Evolutionary conservation across 2,888 invertebrate species (phyloP).

Genomic region (Blastobasis lacticolella): DNA sequence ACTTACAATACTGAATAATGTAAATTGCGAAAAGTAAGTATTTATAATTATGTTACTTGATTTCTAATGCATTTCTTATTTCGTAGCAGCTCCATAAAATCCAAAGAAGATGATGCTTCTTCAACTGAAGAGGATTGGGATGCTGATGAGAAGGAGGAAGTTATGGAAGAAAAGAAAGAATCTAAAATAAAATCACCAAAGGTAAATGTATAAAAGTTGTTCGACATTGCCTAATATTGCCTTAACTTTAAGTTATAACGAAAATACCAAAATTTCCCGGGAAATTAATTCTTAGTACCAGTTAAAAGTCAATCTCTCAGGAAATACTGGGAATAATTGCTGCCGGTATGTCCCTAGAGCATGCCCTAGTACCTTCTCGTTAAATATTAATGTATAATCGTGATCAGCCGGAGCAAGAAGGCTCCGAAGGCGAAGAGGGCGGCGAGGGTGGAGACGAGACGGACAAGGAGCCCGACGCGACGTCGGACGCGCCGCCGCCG

Average conservation of each 20-base stretch:
- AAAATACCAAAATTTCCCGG: no score
- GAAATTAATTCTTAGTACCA: no score
- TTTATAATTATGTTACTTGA: no score
- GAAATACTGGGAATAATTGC: no score
- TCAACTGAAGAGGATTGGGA: conserved; percentile 70
- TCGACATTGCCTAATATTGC: background rate
- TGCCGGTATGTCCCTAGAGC: no score
- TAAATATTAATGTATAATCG: no score
- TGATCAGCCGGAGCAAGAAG: conserved; percentile 42
- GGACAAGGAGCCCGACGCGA: conserved; percentile 70
- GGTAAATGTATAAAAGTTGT: conserved; percentile 24
- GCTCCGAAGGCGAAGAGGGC: conserved; percentile 51
- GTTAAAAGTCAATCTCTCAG: no score
- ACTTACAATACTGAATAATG: no score
- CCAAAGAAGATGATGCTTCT: conserved; percentile 64
- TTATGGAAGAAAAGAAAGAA: conserved; percentile 56
- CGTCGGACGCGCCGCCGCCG: conserved; percentile 62
- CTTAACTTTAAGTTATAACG: background rate
- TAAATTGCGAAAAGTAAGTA: no score
- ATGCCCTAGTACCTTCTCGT: no score
- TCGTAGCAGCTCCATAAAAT: conserved; percentile 50
- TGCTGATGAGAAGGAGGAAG: conserved; percentile 60
- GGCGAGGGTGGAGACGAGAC: conserved; percentile 67
- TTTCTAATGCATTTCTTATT: background rate
- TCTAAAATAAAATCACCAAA: conserved; percentile 54